Evolutionary conservation across 2,113 vertebrate species (phyloP), one percentile per base, ranked within the genome.

Genomic region (Pseudorhombus dupliciocellatus): DNA sequence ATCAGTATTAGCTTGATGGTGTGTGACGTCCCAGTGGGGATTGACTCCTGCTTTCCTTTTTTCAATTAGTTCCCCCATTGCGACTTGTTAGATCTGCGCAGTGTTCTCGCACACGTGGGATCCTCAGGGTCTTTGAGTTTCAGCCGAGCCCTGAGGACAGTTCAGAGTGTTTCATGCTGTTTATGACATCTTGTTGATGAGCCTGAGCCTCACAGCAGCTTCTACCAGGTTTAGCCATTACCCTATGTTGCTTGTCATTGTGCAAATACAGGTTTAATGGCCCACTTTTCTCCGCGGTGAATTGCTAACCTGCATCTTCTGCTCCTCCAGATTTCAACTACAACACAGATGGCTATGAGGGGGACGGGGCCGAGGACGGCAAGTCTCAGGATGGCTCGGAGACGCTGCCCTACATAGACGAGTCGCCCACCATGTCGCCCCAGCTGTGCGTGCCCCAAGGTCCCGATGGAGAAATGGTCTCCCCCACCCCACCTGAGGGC

Each of bases 371-470:
- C 12, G 97, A 98, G 81, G 97, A 98, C 73, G 95, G 94, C 81
- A 98, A 98, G 88, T 95, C 94, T 71, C 96, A 97, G 0, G 96
- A 98, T 69, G 95, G 96, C 90, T 97, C 97, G 0, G 97, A 99
- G 92, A 95, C 97, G 57, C 96, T 98, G 96, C 97, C 97, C 2
- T 99, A 95, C 87, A 99, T 99, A 59, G 97, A 99, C 0, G 97
- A 98, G 83, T 99, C 97, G 0, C 97, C 97, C 86, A 98, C 97
- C 87, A 98, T 98, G 97, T 98, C 97, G 0, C 97, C 97, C 25
- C 96, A 97, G 88, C 95, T 98, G 91, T 96, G 97, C 0, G 89
- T 95, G 44, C 93, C 97, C 77, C 95, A 95, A 0, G 90, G 94
- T 77, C 95, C 94, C 9, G 94, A 96, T 1, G 90, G 95, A 10